Percentiles rank a stretch among this genome's conserved stretches.
These are phyloP conservation scores for Nothobranchius furzeri DNA, from an alignment of 2,113 vertebrate genomes.

Conservation along the genomic window DNA sequence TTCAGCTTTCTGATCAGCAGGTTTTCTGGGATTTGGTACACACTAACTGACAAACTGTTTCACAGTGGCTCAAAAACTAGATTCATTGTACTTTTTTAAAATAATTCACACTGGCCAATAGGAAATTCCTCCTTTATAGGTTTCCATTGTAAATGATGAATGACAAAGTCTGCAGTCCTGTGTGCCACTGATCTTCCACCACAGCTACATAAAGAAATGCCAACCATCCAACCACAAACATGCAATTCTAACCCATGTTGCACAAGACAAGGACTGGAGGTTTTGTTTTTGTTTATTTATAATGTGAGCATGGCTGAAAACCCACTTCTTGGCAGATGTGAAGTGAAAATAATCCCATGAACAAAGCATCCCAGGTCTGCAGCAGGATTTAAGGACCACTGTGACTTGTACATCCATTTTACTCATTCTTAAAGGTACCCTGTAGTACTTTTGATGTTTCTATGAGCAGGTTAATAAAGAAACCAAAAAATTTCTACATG, in stretches of 20 bases:
- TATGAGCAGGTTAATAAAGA: background rate
- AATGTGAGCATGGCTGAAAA: background rate
- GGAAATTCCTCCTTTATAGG: background rate
- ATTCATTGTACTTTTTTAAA: too few species aligned
- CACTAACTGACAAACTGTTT: conserved; percentile 53
- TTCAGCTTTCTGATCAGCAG: conserved; percentile 37
- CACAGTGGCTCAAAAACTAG: conserved; percentile 41
- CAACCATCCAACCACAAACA: background rate
- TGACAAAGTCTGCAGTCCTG: background rate
- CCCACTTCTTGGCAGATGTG: background rate
- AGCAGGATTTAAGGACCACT: conserved; percentile 48
- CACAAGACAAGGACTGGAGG: background rate
- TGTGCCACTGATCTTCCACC: background rate
- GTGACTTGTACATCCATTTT: conserved; percentile 37
- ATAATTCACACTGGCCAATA: background rate
- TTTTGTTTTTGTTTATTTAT: background rate
- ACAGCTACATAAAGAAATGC: background rate
- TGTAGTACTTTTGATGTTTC: conserved; percentile 33
- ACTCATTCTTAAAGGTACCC: conserved; percentile 35
- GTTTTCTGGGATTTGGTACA: conserved; percentile 70
- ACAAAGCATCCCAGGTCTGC: background rate
- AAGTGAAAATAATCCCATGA: background rate
- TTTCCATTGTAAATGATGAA: background rate
- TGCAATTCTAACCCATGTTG: background rate
- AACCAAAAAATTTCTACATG: conserved; percentile 36